These are phyloP conservation scores for Otocyon megalotis DNA, from an alignment of 2,113 vertebrate genomes.

Conservation along the genomic window DNA sequence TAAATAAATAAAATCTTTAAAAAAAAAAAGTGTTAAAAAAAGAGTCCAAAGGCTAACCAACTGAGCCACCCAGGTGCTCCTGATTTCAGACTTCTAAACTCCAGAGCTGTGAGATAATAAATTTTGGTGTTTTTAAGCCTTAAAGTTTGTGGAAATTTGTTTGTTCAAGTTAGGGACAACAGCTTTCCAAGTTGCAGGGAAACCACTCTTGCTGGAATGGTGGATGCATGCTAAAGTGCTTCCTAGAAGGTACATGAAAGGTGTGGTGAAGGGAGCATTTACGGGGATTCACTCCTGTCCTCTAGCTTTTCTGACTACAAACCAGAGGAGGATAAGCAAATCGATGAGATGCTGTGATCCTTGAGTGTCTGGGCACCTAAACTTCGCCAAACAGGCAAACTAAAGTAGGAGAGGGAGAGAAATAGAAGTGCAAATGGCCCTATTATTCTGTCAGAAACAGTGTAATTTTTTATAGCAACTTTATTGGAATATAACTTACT, in stretches of 20 bases:
- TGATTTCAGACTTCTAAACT: background rate
- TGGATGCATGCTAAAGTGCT: background rate
- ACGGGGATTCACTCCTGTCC: background rate
- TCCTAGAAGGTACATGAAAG: background rate
- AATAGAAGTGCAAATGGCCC: background rate
- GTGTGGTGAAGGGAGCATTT: background rate
- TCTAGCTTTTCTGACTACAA: background rate
- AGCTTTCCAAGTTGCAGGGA: background rate
- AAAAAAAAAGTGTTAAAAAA: background rate
- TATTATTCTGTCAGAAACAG: background rate
- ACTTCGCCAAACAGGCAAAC: background rate
- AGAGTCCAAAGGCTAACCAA: background rate
- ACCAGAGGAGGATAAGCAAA: background rate
- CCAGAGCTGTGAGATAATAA: background rate
- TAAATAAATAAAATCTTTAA: too few species aligned
- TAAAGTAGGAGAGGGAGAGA: background rate
- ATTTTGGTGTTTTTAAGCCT: constrained; percentile 33
- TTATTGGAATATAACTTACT: background rate
- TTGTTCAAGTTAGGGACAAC: background rate
- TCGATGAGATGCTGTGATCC: background rate
- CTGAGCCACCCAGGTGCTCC: background rate
- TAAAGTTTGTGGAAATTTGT: background rate
- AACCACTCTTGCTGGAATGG: background rate
- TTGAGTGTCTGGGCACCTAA: background rate
- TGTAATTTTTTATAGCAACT: background rate